Evolutionary conservation across 2,113 vertebrate species (phyloP).

Genomic region (Ivindomyrus marchei): DNA sequence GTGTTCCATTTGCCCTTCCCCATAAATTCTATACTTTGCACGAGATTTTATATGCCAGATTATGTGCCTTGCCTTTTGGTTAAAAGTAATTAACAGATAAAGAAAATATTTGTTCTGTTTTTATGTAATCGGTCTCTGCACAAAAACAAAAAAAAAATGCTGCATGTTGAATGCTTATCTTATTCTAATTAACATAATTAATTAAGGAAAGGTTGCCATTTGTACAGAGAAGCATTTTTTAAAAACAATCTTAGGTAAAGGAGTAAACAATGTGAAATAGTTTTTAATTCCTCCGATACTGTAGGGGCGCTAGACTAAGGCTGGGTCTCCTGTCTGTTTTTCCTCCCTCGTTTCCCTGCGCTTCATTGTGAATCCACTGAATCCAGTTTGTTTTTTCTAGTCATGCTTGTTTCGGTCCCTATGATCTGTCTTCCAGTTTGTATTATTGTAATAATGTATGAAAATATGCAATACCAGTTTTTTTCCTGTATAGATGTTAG

Average conservation of each 20-base stretch:
- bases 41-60: constrained; percentile 86
- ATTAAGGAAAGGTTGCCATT: constrained; percentile 22
- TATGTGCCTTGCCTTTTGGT: constrained; percentile 92
- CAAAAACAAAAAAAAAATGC: constrained; percentile 46
- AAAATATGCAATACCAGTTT: constrained; percentile 62
- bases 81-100: constrained; percentile 63
- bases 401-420: constrained; percentile 26
- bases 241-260: background rate
- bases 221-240: constrained; percentile 10
- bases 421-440: constrained; percentile 56
- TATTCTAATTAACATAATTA: constrained; percentile 41
- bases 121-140: constrained; percentile 57
- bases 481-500: constrained; percentile 16
- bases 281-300: background rate
- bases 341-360: background rate
- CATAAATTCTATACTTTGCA: constrained; percentile 79
- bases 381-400: background rate
- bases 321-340: background rate
- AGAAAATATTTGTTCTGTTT: constrained; percentile 26
- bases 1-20: constrained; percentile 42
- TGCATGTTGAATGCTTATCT: constrained; percentile 77
- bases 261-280: constrained; percentile 13
- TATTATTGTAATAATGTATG: constrained; percentile 36
- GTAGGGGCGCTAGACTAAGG: background rate
- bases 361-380: constrained; percentile 8